Conservation (phyloP, 2,113 vertebrate genomes). For the Chaetorhynchus papuensis region DNA sequence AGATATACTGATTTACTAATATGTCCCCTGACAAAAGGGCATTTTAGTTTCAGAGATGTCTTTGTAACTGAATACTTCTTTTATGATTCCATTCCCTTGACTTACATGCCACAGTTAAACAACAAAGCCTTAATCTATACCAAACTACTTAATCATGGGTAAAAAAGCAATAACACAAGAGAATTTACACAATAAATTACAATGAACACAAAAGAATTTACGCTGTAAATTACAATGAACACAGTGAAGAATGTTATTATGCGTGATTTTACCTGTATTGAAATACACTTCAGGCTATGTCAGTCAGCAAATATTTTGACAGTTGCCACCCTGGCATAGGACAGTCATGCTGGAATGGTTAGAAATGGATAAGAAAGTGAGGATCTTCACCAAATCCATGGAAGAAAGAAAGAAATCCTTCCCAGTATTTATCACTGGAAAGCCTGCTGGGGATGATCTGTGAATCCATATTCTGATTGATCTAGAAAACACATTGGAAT, state of each 20-base stretch:
- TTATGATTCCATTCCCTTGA: not conserved
- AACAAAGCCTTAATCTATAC: constrained; percentile 25
- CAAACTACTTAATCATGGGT: not conserved
- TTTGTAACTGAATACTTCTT: not conserved
- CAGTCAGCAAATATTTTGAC: not conserved
- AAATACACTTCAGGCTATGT: not conserved
- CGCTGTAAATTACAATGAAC: not conserved
- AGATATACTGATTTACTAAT: constrained; percentile 5
- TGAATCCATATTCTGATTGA: not conserved
- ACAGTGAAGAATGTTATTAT: not conserved
- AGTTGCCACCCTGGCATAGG: not conserved
- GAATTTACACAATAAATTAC: not conserved
- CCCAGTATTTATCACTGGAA: not conserved
- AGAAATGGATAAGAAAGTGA: not conserved
- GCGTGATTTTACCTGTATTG: not conserved
- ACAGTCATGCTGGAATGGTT: not conserved
- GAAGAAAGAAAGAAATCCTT: not conserved
- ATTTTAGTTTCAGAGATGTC: not conserved
- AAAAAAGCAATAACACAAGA: not conserved
- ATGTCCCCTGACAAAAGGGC: not conserved
- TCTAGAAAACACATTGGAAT: not conserved
- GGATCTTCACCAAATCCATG: not conserved
- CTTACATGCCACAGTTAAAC: not conserved
- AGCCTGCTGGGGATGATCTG: not conserved
- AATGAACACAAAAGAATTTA: not conserved